phyloP scores from a whole-genome alignment of 2,113 vertebrate genomes.

The Ciconia boyciana region DNA sequence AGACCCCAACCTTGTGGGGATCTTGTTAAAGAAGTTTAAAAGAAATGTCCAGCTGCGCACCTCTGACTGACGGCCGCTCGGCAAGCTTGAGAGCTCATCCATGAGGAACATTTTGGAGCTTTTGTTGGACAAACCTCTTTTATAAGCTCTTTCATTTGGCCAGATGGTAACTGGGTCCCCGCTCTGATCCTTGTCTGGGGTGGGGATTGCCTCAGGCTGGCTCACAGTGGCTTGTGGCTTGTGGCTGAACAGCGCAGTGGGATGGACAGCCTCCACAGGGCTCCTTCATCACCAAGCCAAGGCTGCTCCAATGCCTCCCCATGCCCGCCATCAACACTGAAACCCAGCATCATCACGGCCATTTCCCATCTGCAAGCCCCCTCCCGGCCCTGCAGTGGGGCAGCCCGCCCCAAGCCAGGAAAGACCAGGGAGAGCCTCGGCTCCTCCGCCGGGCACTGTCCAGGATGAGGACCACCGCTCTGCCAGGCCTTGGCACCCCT shows the following conservation, averaged over 20 bases:
- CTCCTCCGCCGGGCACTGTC: background rate
- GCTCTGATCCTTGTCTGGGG: background rate
- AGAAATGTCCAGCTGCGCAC: background rate
- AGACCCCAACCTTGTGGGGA: background rate
- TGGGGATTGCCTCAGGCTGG: background rate
- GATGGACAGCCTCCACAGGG: background rate
- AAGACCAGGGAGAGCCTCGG: background rate
- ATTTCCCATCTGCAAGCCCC: background rate
- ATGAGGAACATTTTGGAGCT: background rate
- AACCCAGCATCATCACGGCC: accelerated
- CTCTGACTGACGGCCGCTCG: accelerated
- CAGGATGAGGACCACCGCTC: background rate
- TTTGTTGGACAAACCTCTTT: background rate
- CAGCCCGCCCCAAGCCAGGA: background rate
- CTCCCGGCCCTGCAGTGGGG: accelerated
- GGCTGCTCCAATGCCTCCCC: background rate
- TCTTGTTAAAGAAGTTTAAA: background rate
- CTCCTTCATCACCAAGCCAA: background rate
- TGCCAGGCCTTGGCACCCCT: background rate
- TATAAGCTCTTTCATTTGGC: background rate
- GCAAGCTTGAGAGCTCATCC: background rate
- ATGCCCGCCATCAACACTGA: background rate
- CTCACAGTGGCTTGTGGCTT: accelerated
- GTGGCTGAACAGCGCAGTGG: accelerated
- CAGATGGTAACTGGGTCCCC: accelerated